Evolutionary conservation across 2,113 vertebrate species (phyloP).

Genomic region (Anguilla japonica): DNA sequence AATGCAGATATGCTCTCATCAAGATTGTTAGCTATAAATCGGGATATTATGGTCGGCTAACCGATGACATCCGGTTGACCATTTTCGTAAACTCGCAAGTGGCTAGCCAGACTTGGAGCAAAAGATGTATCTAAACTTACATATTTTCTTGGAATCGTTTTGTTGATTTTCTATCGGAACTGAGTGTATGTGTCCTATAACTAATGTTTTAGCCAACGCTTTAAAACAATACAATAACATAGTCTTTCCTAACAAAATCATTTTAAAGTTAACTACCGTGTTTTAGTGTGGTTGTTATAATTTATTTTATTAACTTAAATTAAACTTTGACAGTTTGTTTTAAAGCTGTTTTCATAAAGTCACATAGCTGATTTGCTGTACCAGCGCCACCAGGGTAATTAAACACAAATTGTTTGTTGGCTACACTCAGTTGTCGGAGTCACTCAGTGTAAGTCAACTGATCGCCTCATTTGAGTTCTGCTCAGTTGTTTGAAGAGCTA

Average conservation of each 20-base stretch:
- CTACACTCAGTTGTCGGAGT: background rate
- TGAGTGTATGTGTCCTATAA: background rate
- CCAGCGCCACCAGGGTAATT: too few species aligned
- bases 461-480: background rate
- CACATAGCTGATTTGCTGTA: too few species aligned
- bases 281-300: too few species aligned
- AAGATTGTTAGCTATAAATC: background rate
- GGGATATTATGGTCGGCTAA: background rate
- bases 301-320: too few species aligned
- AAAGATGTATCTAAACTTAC: too few species aligned
- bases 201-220: background rate
- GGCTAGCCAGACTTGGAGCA: too few species aligned
- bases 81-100: too few species aligned
- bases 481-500: too few species aligned
- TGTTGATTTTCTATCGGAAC: too few species aligned
- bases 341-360: background rate
- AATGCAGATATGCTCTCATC: background rate
- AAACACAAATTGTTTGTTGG: background rate
- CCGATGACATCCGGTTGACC: background rate
- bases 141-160: too few species aligned
- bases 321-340: background rate
- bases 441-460: background rate
- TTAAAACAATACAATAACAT: too few species aligned
- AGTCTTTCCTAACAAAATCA: background rate
- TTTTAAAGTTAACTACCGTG: background rate